These are phyloP conservation scores for Coturnix japonica DNA, from an alignment of 2,113 vertebrate species.

Conservation along the genomic window DNA sequence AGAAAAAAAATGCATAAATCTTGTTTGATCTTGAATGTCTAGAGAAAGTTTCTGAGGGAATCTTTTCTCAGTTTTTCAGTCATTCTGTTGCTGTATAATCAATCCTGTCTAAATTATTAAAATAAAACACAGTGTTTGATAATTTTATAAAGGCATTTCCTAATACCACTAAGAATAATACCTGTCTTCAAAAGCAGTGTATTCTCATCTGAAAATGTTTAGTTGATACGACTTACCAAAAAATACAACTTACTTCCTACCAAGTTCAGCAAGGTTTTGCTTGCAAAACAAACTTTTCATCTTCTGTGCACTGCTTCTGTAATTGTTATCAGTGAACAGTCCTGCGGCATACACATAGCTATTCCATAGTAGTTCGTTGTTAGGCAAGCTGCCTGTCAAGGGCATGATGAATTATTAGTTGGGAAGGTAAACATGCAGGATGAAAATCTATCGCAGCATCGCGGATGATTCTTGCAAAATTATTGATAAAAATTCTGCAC, in stretches of 20 bases:
- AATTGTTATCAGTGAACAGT: background rate
- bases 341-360: background rate
- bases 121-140: background rate
- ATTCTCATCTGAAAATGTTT: slow-evolving; percentile 38
- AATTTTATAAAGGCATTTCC: background rate
- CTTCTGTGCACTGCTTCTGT: background rate
- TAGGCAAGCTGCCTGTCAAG: background rate
- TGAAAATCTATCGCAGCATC: background rate
- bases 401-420: background rate
- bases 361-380: background rate
- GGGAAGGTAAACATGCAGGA: background rate
- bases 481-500: background rate
- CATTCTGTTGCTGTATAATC: background rate
- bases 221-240: background rate
- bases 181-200: background rate
- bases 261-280: slow-evolving; percentile 32
- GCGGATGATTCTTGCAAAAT: background rate
- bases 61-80: background rate
- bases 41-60: background rate
- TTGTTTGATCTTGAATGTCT: background rate
- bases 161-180: background rate
- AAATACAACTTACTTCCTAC: slow-evolving; percentile 10
- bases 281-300: background rate
- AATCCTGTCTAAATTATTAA: background rate
- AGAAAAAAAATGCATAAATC: background rate